Evolutionary conservation across 2,113 vertebrate species (phyloP).

Genomic region (Grammomys dolichurus): DNA sequence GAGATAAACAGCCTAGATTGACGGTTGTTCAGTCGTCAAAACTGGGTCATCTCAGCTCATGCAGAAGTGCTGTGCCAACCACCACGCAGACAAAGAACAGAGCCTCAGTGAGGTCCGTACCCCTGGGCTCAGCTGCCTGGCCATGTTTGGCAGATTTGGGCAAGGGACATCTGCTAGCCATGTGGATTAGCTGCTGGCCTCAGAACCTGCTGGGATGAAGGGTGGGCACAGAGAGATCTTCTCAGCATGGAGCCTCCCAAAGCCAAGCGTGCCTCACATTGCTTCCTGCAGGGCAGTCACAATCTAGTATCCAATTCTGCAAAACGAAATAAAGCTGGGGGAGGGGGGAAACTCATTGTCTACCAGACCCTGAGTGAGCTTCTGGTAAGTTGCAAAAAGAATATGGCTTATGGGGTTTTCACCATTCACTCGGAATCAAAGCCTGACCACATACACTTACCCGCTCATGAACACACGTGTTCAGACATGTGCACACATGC

Average conservation of each 20-base stretch:
- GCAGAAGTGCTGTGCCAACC: accelerated
- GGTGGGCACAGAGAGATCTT: not conserved
- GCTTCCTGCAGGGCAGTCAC: not conserved
- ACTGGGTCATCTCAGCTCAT: constrained; percentile 3
- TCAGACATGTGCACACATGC: not conserved
- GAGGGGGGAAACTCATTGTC: not conserved
- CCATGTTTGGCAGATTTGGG: not conserved
- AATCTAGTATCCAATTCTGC: not conserved
- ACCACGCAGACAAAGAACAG: not conserved
- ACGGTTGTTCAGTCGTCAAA: not conserved
- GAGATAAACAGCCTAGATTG: not conserved
- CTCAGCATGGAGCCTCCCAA: not conserved
- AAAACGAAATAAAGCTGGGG: not conserved
- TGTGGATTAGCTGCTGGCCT: too few relatives aligned
- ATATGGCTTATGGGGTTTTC: not conserved
- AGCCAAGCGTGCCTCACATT: not conserved
- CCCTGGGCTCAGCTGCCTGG: too few relatives aligned
- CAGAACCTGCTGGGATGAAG: too few relatives aligned
- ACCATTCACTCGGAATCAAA: not conserved
- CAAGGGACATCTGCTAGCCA: too few relatives aligned
- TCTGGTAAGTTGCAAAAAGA: accelerated
- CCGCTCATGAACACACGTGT: not conserved
- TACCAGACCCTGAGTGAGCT: not conserved
- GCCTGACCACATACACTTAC: not conserved
- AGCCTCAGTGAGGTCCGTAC: not conserved